Conservation (phyloP, 2,888 invertebrate species). For the Bombylius discolor region DNA sequence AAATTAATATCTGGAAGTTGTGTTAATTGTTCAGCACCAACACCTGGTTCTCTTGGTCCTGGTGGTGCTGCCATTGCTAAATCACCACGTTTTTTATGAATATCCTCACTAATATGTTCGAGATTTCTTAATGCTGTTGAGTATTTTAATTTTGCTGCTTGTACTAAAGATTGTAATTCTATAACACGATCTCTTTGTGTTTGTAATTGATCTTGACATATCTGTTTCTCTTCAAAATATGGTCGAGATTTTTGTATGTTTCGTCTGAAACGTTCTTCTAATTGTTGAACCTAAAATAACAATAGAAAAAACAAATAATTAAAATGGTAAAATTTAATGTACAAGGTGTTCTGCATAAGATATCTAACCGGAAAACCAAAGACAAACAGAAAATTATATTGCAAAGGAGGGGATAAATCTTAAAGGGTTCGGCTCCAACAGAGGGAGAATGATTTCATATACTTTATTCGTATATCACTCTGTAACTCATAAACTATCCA, state of each 20-base stretch:
- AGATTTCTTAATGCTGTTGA: conserved; percentile 68
- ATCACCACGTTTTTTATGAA: conserved; percentile 45
- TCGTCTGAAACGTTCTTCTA: conserved; percentile 70
- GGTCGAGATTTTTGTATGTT: conserved; percentile 76
- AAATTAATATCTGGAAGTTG: conserved; percentile 40
- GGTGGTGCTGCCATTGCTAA: conserved; percentile 27
- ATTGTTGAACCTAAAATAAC: conserved; percentile 47
- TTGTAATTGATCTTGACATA: conserved; percentile 72
- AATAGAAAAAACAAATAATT: not conserved
- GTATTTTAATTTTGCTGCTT: conserved; percentile 61
- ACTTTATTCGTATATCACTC: too few relatives aligned
- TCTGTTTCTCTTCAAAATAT: conserved; percentile 82
- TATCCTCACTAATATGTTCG: conserved; percentile 86
- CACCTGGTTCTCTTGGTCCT: conserved; percentile 51
- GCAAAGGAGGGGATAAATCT: too few relatives aligned
- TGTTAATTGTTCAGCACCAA: conserved; percentile 52
- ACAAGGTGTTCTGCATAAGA: too few relatives aligned
- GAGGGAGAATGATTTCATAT: too few relatives aligned
- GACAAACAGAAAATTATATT: too few relatives aligned
- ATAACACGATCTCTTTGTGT: conserved; percentile 76
- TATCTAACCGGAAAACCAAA: too few relatives aligned
- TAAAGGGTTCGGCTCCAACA: too few relatives aligned
- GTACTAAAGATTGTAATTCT: conserved; percentile 63
- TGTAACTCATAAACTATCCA: too few relatives aligned
- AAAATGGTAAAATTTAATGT: not conserved